Base-by-base conservation (phyloP, 1,140 invertebrate species). In the Coptotermes formosanus region DNA sequence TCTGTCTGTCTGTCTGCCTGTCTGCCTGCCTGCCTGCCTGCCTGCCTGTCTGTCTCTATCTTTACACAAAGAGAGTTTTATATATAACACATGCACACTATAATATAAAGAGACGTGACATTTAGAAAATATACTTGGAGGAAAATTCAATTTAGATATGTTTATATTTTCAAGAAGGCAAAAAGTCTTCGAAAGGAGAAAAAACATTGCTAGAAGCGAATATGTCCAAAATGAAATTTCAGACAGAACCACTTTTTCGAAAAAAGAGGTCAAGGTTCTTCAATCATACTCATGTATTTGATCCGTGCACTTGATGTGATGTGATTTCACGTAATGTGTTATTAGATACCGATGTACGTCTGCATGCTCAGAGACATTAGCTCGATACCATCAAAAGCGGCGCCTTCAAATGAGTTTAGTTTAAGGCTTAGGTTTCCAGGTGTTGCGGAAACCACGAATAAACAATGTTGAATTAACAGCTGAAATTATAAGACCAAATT, bases 1-100 rank as follows among this genome's bases (percentile, higher is more conserved):
- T 75, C n/a, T 16, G 9, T 12, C 14, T 48, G n/a, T n/a, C n/a
- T n/a, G n/a, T n/a, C n/a, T n/a, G n/a, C n/a, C n/a, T n/a, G n/a
- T n/a, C n/a, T n/a, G n/a, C n/a, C n/a, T n/a, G n/a, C n/a, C n/a
- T n/a, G n/a, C n/a, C n/a, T n/a, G n/a, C n/a, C n/a, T n/a, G n/a
- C n/a, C n/a, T n/a, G n/a, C n/a, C 25, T 75, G 6, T 75, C n/a
- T 16, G 9, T 12, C 14, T 48, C 14, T 48, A 38, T 16, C 45
- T 19, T 64, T 64, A n/a, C 64, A 3, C 64, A 30, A 2, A 16
- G 64, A 75, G 64, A 30, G 8, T 75, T 30, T 75, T 30, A 75
- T 75, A 75, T 75, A 75, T 30, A 75, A 75, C 64, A 75, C 64
- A 75, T 75, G 64, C 64, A 75, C 64, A 75, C n/a, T 75, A 75